Evolutionary conservation across 1,140 invertebrate genomes (phyloP).

Genomic region (Teleogryllus occipitalis): DNA sequence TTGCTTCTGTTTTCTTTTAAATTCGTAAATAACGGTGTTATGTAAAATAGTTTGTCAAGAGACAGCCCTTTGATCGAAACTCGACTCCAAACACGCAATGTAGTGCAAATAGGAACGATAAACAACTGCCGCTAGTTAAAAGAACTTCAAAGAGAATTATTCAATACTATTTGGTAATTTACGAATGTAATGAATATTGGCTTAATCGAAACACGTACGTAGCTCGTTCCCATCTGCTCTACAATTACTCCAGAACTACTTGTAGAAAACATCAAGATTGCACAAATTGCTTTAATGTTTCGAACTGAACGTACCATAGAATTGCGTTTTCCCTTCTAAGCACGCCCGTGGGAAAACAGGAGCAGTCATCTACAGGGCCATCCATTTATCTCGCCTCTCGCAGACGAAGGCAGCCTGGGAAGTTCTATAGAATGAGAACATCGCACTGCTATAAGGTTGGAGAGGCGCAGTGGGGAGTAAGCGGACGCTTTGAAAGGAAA

Average conservation of each 20-base stretch:
- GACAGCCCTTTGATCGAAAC: background rate
- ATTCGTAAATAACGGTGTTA: background rate
- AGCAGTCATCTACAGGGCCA: background rate
- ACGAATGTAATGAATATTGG: background rate
- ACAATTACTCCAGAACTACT: background rate
- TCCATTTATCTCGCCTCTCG: background rate
- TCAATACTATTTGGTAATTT: background rate
- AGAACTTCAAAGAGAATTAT: background rate
- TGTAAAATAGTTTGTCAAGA: background rate
- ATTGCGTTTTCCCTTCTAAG: background rate
- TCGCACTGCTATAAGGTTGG: background rate
- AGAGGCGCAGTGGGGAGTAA: background rate
- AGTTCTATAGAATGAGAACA: constrained; percentile 1
- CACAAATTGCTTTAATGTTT: constrained; percentile 1
- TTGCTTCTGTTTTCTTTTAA: background rate
- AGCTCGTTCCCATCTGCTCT: background rate
- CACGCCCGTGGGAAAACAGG: background rate
- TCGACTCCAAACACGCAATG: background rate
- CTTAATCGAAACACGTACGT: background rate
- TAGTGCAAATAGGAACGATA: background rate
- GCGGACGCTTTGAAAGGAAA: background rate
- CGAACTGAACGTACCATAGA: background rate
- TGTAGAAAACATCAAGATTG: background rate
- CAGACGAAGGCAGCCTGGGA: background rate
- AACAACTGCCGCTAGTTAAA: background rate